Evolutionary conservation across 2,113 vertebrate genomes (phyloP), one percentile per base, ranked within the genome.

Genomic region (Neotragus pygmaeus): DNA sequence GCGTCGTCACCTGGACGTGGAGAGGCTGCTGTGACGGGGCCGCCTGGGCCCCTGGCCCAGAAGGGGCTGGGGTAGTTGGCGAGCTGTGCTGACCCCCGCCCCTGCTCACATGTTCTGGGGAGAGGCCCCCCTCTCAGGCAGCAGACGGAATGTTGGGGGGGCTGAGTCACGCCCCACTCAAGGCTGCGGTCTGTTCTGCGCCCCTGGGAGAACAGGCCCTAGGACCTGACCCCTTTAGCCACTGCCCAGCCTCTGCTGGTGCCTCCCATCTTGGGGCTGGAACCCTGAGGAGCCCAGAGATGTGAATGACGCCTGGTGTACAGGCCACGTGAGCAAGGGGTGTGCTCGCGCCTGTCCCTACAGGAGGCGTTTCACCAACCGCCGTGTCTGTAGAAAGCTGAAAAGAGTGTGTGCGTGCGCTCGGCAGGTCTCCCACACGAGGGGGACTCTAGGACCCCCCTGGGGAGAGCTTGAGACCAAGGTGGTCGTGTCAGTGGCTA

Each of bases 1-100:
- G 98, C 5, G 82, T 97, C 96, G 99, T 99, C 88, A 99, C 98
- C 99, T 99, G 98, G 43, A 80, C 27, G 30, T 0, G 6, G 1
- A 33, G 12, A 39, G 53, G 0, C 0, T 4, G 21, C 45, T 2
- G 17, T 1, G 10, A 6, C 0, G 47, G 45, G 7, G 6, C 33
- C 3, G 7, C 62, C 12, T n/a, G 3, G 73, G 43, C 17, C 45
- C 9, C 43, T 4, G 12, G 6, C 49, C 60, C 17, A 0, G 58
- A 14, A 58, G 33, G 49, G 27, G 36, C 23, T 23, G 51, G 51
- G n/a, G 81, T 23, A 13, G 57, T 30, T 2, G 9, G 45, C 17
- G 16, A 23, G 11, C 17, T 21, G 11, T 10, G 2, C 33, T 30
- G 55, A 43, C 2, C 43, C 57, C 78, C 15, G 19, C 58, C 28